Base-by-base conservation (phyloP, 2,888 invertebrate genomes). In the Choristoneura rosaceana region DNA sequence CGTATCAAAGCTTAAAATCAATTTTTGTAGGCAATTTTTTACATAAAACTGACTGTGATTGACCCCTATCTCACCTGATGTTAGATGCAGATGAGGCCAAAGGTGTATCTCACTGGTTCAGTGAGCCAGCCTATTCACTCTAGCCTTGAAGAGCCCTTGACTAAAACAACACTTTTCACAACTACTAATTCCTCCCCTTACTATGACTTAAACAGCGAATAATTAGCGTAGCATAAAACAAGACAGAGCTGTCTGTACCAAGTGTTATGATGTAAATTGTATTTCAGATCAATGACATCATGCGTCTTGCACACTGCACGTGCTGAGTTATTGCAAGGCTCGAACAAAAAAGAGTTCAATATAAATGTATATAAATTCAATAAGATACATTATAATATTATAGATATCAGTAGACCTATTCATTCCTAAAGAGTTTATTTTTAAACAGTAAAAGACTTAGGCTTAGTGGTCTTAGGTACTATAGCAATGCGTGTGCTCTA, bases 251-350 rank as follows among this genome's bases (percentile, higher is more conserved):
- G 25, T 25, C 25, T 25, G 9, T n/a, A 62, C 4, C 33, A 62
- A 33, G 14, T 25, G 43, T 2, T 17, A 33, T 45, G 43, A 17
- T 45, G 62, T 43, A 45, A 62, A 62, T 14, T 45, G 45, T 62
- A 45, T 45, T 62, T 62, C n/a, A 25, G 62, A 62, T 62, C 62
- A 62, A 12, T 62, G 62, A 62, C 62, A 62, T 62, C 62, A 62
- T 62, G 25, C 45, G 15, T 33, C 60, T 60, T 43, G 62, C 63
- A 58, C 33, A 38, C 45, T 62, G 62, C 63, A 58, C 14, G 45
- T 34, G 34, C 45, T 58, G 67, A 70, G 71, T 75, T 74, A n/a
- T 59, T 25, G 25, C 45, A 43, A 33, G 45, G 3, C 25, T 55
- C 12, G 55, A 52, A 55, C 12, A 55, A 55, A 55, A 55, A 55